Percentiles rank a stretch among this genome's conserved stretches.
These are phyloP conservation scores for Pandemis heparana DNA, from an alignment of 2,888 invertebrate genomes.

Conservation along the genomic window DNA sequence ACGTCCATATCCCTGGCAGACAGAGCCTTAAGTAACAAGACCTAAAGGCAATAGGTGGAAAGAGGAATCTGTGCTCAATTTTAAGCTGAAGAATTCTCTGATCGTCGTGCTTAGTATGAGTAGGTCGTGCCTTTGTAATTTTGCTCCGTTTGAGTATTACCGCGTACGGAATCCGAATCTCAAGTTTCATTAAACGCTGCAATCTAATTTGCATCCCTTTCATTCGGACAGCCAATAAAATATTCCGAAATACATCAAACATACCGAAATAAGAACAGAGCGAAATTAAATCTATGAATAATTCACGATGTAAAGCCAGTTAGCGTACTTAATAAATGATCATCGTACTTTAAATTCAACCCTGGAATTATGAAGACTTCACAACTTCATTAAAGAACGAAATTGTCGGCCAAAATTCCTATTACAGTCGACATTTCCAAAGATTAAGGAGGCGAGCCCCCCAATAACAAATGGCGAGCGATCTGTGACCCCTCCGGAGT, in stretches of 20 bases:
- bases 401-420: slow-evolving; percentile 57
- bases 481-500: slow-evolving; percentile 65
- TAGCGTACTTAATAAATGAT: slow-evolving; percentile 67
- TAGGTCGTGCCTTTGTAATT: not conserved
- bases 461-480: slow-evolving; percentile 48
- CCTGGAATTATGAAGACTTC: slow-evolving; percentile 69
- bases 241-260: slow-evolving; percentile 37
- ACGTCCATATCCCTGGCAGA: no score
- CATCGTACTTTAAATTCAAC: slow-evolving; percentile 49
- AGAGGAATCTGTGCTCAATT: no score
- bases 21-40: no score
- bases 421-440: slow-evolving; percentile 57
- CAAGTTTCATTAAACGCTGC: slow-evolving; percentile 16
- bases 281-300: slow-evolving; percentile 47
- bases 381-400: slow-evolving; percentile 73
- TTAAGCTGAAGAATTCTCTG: no score
- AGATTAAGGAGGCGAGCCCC: slow-evolving; percentile 56
- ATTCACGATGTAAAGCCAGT: slow-evolving; percentile 57
- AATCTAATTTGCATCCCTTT: slow-evolving; percentile 38
- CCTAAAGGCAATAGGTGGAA: no score
- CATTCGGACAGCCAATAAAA: slow-evolving; percentile 31
- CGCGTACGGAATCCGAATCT: not conserved
- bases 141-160: not conserved
- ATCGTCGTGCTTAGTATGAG: no score
- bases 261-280: slow-evolving; percentile 27